phyloP scores from a whole-genome alignment of 2,113 vertebrate species.

The Barbus barbus region DNA sequence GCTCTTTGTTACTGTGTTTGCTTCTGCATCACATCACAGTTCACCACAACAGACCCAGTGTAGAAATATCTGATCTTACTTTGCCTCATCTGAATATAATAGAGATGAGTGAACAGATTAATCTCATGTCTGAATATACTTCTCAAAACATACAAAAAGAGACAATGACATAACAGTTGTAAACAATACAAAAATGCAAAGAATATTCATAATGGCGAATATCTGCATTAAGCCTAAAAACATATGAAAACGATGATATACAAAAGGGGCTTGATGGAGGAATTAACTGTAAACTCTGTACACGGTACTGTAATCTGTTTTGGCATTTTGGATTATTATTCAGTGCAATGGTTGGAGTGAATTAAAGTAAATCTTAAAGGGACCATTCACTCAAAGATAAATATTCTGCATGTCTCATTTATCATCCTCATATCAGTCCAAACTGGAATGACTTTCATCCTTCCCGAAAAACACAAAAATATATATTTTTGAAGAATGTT shows the following conservation, averaged over 20 bases:
- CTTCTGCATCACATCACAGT: background rate
- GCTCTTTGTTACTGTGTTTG: background rate
- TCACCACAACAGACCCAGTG: background rate
- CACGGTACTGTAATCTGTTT: background rate
- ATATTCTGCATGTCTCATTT: background rate
- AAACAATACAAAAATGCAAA: background rate
- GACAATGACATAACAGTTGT: background rate
- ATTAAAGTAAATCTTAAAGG: slow-evolving; percentile 18
- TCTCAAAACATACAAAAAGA: background rate
- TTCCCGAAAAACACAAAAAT: background rate
- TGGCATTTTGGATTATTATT: slow-evolving; percentile 32
- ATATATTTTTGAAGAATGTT: background rate
- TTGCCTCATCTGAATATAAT: background rate
- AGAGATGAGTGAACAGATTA: no score
- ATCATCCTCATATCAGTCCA: background rate
- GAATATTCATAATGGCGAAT: background rate
- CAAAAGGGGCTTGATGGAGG: background rate
- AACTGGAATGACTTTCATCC: background rate
- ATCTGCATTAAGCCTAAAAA: background rate
- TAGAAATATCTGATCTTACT: background rate
- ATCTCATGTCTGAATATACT: background rate
- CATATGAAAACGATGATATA: background rate
- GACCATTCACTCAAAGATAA: background rate
- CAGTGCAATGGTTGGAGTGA: background rate
- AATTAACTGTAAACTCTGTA: slow-evolving; percentile 3